A percentile compares a stretch with the other conserved stretches of the same genome.
These are phyloP conservation scores for Iphiclides podalirius DNA, from an alignment of 2,888 invertebrate species.

Conservation along the genomic window DNA sequence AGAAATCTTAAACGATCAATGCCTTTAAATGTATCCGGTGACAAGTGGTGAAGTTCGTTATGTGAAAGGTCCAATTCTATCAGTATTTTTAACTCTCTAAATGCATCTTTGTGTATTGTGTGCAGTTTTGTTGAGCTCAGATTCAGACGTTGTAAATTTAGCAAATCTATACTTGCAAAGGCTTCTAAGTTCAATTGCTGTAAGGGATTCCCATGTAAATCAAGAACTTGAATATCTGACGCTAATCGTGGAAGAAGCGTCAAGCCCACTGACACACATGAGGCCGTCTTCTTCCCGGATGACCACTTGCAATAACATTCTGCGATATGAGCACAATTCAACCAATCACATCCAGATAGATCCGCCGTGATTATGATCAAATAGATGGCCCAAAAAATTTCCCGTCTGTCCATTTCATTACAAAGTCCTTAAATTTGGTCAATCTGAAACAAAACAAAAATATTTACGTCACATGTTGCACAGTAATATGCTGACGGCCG, in stretches of 20 bases:
- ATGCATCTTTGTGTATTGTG: constrained; percentile 88
- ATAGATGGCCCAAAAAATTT: constrained; percentile 52
- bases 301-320: constrained; percentile 96
- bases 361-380: constrained; percentile 47
- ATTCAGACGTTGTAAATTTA: constrained; percentile 92
- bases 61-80: constrained; percentile 92
- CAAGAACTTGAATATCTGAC: constrained; percentile 83
- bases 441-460: constrained; percentile 58
- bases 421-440: constrained; percentile 33
- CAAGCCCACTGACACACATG: constrained; percentile 88
- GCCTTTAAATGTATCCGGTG: constrained; percentile 89
- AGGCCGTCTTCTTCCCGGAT: constrained; percentile 92
- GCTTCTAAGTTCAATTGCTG: constrained; percentile 85
- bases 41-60: constrained; percentile 86
- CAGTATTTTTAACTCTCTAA: constrained; percentile 89
- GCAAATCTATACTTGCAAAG: constrained; percentile 87
- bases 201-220: constrained; percentile 89
- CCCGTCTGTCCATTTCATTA: constrained; percentile 67
- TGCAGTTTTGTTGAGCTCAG: constrained; percentile 86
- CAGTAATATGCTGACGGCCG: no score
- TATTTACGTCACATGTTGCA: constrained; percentile 28
- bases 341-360: constrained; percentile 84
- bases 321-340: constrained; percentile 85
- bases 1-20: constrained; percentile 89
- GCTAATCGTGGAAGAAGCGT: constrained; percentile 83